phyloP scores from a whole-genome alignment of 2,888 invertebrate species.

The Stictocephala bisonia region DNA sequence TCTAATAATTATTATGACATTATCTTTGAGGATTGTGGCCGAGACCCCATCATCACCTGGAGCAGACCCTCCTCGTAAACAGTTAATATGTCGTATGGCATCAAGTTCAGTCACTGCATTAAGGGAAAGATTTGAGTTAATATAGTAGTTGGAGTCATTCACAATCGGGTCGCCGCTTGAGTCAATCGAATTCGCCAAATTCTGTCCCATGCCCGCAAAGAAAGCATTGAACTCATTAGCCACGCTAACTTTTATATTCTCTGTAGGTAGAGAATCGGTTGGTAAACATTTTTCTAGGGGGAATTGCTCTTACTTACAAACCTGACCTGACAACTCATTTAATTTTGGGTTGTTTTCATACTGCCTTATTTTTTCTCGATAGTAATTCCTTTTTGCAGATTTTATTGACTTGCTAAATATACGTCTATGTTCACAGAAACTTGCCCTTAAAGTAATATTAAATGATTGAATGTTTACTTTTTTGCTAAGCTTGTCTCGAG shows the following conservation, averaged over 20 bases:
- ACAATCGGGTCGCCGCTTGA: neutral
- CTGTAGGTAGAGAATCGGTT: neutral
- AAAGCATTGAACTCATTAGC: slow-evolving; percentile 8
- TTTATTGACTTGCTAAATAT: neutral
- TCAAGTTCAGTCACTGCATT: slow-evolving; percentile 4
- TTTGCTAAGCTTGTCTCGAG: neutral
- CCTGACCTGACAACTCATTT: neutral
- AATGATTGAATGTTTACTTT: neutral
- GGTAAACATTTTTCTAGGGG: neutral
- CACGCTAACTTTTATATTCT: neutral
- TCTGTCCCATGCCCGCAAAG: neutral
- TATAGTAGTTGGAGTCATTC: neutral
- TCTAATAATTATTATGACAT: slow-evolving; percentile 9
- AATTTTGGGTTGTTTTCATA: neutral
- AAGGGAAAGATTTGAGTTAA: neutral
- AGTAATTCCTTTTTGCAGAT: neutral
- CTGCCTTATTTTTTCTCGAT: neutral
- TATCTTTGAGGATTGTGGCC: slow-evolving; percentile 23
- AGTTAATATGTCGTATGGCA: slow-evolving; percentile 8
- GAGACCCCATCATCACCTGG: slow-evolving; percentile 36
- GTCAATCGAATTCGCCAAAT: slow-evolving; percentile 7
- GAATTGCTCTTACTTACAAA: neutral
- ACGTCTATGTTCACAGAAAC: neutral
- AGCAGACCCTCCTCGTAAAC: slow-evolving; percentile 11
- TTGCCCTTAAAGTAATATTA: neutral